Evolutionary conservation across 2,113 vertebrate genomes (phyloP), one percentile per base, ranked within the genome.

Genomic region (Synodontis membranacea): DNA sequence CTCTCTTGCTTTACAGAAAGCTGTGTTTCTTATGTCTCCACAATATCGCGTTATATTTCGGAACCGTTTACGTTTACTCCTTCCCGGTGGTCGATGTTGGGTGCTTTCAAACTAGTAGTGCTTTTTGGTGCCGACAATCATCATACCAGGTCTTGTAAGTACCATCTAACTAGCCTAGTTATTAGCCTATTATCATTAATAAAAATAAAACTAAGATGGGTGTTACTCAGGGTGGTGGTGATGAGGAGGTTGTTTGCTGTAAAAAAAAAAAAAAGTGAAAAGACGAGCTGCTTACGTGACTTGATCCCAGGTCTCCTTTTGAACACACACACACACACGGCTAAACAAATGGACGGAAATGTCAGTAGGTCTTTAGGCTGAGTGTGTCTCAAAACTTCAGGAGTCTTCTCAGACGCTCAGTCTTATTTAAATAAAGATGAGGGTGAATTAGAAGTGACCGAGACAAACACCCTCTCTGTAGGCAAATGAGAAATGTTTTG

Each of bases 291-390:
- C 31, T 66, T 14, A 15, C 0, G 1, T 0, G 11, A 64, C 62
- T 62, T 68, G 81, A 68, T 68, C 62, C 64, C 48, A 42, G 4
- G 42, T 17, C 28, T 70, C 64, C 54, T 34, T 72, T 14, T 64
- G 58, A 64, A 42, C 64, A 39, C 82, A 50, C 75, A n/a, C n/a
- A n/a, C 74, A 70, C 75, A 44, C 23, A 87, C 15, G 82, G 82
- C 37, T 85, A 72, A 85, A 62, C 52, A 15, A 79, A 92, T 92
- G 28, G 87, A 92, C 90, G 68, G 50, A 76, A 52, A 10, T 19
- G 17, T 74, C 11, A 74, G 70, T 2, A 44, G 42, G 25, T 28
- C 42, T 14, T 28, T 46, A 74, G 42, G 11, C 68, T 1, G 37
- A 12, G 66, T 19, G 80, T 70, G 48, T 89, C 92, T 89, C 83